phyloP scores from a whole-genome alignment of 2,113 vertebrate species.

The Podarcis muralis region DNA sequence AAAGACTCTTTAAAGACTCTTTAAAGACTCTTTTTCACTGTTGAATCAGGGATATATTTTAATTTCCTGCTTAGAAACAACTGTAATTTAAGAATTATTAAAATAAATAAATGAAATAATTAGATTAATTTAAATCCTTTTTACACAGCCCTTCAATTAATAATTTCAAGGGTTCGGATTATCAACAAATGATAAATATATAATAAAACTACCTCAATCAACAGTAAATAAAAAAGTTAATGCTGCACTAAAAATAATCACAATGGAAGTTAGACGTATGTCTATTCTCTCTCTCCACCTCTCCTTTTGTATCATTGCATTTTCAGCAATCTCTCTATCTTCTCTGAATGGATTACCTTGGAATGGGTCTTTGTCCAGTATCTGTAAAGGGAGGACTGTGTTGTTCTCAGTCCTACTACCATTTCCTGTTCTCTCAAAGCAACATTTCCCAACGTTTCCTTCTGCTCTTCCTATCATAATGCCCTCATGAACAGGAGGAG shows the following conservation, averaged over 20 bases:
- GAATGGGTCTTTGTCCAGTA: slow-evolving; percentile 13
- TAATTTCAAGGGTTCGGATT: not conserved
- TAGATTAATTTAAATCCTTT: not conserved
- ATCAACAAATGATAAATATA: not conserved
- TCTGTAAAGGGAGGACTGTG: slow-evolving; percentile 24
- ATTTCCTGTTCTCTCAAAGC: slow-evolving; percentile 22
- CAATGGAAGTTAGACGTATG: too few species aligned
- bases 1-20: not conserved
- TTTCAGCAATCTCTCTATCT: not conserved
- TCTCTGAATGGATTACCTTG: not conserved
- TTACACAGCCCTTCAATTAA: not conserved
- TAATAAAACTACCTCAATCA: not conserved
- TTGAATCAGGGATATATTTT: not conserved
- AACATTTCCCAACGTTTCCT: slow-evolving; percentile 7
- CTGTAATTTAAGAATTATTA: too few species aligned
- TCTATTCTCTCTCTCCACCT: too few species aligned
- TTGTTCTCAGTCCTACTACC: not conserved
- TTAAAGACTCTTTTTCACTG: not conserved
- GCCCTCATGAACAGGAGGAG: slow-evolving; percentile 15
- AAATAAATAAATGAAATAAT: not conserved
- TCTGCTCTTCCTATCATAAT: slow-evolving; percentile 22
- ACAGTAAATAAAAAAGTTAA: not conserved
- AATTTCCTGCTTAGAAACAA: not conserved
- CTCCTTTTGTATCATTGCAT: not conserved
- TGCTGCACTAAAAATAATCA: not conserved